phyloP scores from a whole-genome alignment of 2,113 vertebrate genomes.

The Etheostoma cragini region DNA sequence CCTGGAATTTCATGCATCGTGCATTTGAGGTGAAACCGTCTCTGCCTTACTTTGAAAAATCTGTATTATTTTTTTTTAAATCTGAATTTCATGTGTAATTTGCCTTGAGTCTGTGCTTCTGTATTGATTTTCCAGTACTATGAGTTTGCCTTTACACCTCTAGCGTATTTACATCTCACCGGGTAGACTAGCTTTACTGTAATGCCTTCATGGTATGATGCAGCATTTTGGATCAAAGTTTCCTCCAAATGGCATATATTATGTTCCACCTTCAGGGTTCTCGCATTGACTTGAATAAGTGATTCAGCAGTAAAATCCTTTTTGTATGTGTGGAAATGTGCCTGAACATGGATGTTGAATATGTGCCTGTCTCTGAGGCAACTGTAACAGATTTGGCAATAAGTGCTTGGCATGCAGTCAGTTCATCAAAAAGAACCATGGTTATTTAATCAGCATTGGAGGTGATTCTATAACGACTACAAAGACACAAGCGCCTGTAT shows the following conservation, averaged over 20 bases:
- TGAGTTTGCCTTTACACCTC: slow-evolving; percentile 1
- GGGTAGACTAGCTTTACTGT: neutral
- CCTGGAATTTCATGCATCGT: too few relatives aligned
- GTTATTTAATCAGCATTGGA: slow-evolving; percentile 2
- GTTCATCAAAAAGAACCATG: neutral
- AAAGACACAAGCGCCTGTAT: neutral
- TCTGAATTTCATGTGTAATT: neutral
- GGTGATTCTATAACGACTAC: neutral
- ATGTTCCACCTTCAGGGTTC: slow-evolving; percentile 17
- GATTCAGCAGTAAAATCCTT: slow-evolving; percentile 5
- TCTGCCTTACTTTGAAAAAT: too few relatives aligned
- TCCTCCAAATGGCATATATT: slow-evolving; percentile 15
- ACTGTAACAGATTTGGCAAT: neutral
- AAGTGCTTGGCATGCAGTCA: neutral
- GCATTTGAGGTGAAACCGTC: too few relatives aligned
- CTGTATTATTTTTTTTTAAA: neutral
- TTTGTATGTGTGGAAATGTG: slow-evolving; percentile 13
- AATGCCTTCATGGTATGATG: neutral
- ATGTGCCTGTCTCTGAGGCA: slow-evolving; percentile 8
- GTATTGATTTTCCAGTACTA: neutral
- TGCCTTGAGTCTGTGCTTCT: neutral
- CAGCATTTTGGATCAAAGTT: slow-evolving; percentile 25
- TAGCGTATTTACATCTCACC: neutral
- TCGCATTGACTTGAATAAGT: slow-evolving; percentile 5
- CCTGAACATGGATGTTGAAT: slow-evolving; percentile 10